Evolutionary conservation across 2,113 vertebrate species (phyloP).

Genomic region (Thomomys bottae): DNA sequence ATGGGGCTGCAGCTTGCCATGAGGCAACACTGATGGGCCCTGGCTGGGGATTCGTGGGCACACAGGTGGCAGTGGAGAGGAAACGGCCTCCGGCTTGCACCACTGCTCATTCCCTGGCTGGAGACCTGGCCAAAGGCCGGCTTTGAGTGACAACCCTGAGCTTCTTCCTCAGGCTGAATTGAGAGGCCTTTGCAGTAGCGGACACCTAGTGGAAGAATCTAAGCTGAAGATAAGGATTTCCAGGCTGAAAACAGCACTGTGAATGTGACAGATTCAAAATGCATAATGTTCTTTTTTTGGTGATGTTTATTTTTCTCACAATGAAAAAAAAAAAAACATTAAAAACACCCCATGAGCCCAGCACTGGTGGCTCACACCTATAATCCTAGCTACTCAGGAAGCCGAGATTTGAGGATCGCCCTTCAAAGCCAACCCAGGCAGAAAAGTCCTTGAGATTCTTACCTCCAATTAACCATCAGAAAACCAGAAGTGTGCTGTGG

Average conservation of each 20-base stretch:
- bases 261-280: not conserved
- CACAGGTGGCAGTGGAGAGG: not conserved
- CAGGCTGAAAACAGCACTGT: not conserved
- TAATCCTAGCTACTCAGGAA: too few species aligned
- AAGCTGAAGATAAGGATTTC: not conserved
- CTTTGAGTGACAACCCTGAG: not conserved
- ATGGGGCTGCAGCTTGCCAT: too few species aligned
- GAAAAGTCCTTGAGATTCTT: too few species aligned
- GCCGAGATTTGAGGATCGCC: too few species aligned
- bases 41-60: not conserved
- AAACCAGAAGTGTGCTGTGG: too few species aligned
- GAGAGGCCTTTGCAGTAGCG: not conserved
- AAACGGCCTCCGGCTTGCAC: not conserved
- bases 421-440: too few species aligned
- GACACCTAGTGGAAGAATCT: not conserved
- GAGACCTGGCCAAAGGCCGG: not conserved
- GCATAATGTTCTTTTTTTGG: not conserved
- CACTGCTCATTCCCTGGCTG: too few species aligned
- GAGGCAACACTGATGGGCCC: not conserved
- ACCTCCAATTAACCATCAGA: too few species aligned
- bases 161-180: not conserved
- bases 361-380: too few species aligned
- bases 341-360: too few species aligned
- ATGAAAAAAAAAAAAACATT: too few species aligned
- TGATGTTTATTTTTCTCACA: not conserved